phyloP scores from a whole-genome alignment of 2,797 vertebrate species.

The Lepilemur septentrionalis region DNA sequence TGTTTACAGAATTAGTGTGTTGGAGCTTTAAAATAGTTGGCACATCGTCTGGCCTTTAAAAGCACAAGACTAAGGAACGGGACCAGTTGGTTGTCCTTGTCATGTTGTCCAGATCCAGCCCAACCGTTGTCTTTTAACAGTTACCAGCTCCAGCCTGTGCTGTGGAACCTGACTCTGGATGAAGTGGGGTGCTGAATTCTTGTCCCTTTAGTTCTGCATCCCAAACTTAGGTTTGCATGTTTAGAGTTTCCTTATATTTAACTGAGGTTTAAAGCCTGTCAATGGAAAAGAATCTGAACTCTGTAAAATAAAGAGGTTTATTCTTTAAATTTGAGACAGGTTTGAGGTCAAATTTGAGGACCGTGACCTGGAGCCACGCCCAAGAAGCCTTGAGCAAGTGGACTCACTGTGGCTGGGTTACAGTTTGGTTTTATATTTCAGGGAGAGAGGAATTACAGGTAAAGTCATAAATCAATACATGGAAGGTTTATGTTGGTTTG shows the following conservation, averaged over 20 bases:
- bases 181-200: neutral
- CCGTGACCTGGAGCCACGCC: too few relatives aligned
- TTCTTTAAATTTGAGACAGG: too few relatives aligned
- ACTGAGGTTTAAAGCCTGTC: neutral
- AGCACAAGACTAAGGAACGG: conserved; percentile 69
- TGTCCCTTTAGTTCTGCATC: neutral
- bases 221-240: neutral
- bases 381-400: too few relatives aligned
- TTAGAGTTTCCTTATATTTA: neutral
- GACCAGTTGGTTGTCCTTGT: conserved; percentile 70
- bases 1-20: conserved; percentile 86
- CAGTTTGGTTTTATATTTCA: too few relatives aligned
- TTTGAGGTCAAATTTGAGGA: too few relatives aligned
- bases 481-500: too few relatives aligned
- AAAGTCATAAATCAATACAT: too few relatives aligned
- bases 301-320: too few relatives aligned
- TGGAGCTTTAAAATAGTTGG: conserved; percentile 85
- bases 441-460: too few relatives aligned
- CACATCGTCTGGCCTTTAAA: conserved; percentile 72
- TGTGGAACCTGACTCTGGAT: neutral
- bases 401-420: too few relatives aligned
- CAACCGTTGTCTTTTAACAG: conserved; percentile 32
- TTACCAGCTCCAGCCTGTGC: neutral
- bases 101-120: conserved; percentile 35
- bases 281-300: too few relatives aligned